Percentiles rank a stretch among this genome's conserved stretches.
These are phyloP conservation scores for Tetragonisca angustula DNA, from an alignment of 2,888 invertebrate species.

Conservation along the genomic window DNA sequence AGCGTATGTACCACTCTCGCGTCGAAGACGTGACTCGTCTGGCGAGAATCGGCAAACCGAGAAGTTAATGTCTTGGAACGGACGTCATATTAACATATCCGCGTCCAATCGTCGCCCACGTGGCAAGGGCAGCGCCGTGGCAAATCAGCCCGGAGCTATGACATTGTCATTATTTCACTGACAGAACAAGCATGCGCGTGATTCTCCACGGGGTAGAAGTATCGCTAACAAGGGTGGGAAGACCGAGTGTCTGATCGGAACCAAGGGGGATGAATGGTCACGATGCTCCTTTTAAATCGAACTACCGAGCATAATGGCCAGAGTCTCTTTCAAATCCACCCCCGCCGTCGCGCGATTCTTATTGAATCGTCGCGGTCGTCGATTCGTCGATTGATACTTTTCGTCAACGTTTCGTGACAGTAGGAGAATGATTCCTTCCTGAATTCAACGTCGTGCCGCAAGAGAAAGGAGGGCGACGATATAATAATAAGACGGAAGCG, in stretches of 20 bases:
- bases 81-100: conserved; percentile 84
- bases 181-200: conserved; percentile 83
- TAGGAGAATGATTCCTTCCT: not conserved
- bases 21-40: conserved; percentile 68
- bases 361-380: not conserved
- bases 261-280: conserved; percentile 49
- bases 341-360: not conserved
- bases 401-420: not conserved
- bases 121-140: conserved; percentile 78
- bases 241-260: conserved; percentile 54
- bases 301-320: conserved; percentile 43
- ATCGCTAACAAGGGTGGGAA: conserved; percentile 83
- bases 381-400: conserved; percentile 12
- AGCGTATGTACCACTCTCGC: conserved; percentile 5
- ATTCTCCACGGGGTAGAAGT: conserved; percentile 79
- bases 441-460: not conserved
- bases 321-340: conserved; percentile 37
- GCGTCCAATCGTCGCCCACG: conserved; percentile 83
- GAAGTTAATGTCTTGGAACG: conserved; percentile 83
- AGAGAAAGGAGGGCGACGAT: conserved; percentile 9
- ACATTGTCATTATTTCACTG: conserved; percentile 84
- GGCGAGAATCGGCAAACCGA: conserved; percentile 68
- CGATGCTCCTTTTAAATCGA: conserved; percentile 62
- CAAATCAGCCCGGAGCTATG: conserved; percentile 81
- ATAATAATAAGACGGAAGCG: conserved; percentile 48